phyloP scores from a whole-genome alignment of 2,888 invertebrate species.

The Argyra leucocephala region DNA sequence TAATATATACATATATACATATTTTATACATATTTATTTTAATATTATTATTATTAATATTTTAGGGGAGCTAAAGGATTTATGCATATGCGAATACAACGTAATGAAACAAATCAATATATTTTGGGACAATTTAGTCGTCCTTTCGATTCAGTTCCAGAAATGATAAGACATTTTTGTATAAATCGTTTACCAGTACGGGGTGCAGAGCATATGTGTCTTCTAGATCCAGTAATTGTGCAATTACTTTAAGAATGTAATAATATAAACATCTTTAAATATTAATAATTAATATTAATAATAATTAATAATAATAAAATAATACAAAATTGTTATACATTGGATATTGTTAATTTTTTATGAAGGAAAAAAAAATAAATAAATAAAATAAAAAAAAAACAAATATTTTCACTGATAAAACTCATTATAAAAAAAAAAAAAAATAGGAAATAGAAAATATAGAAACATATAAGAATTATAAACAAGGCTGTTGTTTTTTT shows the following conservation, averaged over 20 bases:
- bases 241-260: constrained; percentile 54
- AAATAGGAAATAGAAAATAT: too few species aligned
- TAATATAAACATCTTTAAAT: not conserved
- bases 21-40: not conserved
- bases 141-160: constrained; percentile 86
- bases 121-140: constrained; percentile 88
- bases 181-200: constrained; percentile 86
- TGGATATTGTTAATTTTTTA: not conserved
- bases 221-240: constrained; percentile 82
- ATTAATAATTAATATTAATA: not conserved
- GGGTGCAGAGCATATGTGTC: constrained; percentile 93
- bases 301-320: not conserved
- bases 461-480: too few species aligned
- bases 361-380: too few species aligned
- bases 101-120: constrained; percentile 66
- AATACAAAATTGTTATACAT: constrained; percentile 4
- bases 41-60: not conserved
- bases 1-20: not conserved
- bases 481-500: too few species aligned
- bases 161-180: constrained; percentile 89
- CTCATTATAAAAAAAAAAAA: too few species aligned
- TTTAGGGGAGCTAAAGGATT: constrained; percentile 84
- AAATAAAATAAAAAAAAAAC: too few species aligned
- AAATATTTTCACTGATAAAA: too few species aligned
- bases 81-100: constrained; percentile 94